These are phyloP conservation scores for Sphecodes monilicornis DNA, from an alignment of 2,888 invertebrate species.

Conservation along the genomic window DNA sequence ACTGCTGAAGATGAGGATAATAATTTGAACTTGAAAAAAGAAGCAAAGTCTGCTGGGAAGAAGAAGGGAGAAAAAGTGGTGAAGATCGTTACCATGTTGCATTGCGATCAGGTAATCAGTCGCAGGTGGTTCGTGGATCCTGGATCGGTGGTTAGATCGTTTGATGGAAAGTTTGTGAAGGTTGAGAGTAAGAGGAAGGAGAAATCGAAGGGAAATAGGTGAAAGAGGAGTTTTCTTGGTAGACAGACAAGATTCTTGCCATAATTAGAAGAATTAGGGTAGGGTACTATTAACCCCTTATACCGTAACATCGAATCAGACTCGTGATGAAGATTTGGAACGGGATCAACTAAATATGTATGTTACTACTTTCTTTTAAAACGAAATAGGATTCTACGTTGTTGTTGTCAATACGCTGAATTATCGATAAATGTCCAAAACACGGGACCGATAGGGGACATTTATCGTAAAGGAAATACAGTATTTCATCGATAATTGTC, in stretches of 20 bases:
- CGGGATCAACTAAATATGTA: too few relatives aligned
- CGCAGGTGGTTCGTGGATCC: constrained; percentile 46
- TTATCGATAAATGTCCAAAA: too few relatives aligned
- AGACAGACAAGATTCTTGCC: not conserved
- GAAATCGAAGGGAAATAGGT: not conserved
- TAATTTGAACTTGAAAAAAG: constrained; percentile 15
- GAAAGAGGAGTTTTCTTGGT: not conserved
- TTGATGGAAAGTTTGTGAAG: constrained; percentile 30
- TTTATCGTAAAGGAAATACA: too few relatives aligned
- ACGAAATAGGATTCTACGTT: too few relatives aligned
- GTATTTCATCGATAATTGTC: too few relatives aligned
- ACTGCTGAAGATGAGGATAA: constrained; percentile 36
- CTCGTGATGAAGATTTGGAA: too few relatives aligned
- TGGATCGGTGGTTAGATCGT: constrained; percentile 21
- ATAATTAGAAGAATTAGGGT: not conserved
- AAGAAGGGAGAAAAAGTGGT: constrained; percentile 17
- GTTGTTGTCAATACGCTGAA: too few relatives aligned
- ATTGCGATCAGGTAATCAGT: constrained; percentile 32
- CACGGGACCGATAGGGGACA: too few relatives aligned
- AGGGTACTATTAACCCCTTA: too few relatives aligned
- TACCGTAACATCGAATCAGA: too few relatives aligned
- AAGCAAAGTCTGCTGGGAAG: not conserved
- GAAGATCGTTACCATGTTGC: constrained; percentile 50
- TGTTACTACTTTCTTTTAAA: too few relatives aligned
- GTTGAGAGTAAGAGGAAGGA: constrained; percentile 3